These are phyloP conservation scores for Garrulus glandarius DNA, from an alignment of 2,797 vertebrate species.

Conservation along the genomic window DNA sequence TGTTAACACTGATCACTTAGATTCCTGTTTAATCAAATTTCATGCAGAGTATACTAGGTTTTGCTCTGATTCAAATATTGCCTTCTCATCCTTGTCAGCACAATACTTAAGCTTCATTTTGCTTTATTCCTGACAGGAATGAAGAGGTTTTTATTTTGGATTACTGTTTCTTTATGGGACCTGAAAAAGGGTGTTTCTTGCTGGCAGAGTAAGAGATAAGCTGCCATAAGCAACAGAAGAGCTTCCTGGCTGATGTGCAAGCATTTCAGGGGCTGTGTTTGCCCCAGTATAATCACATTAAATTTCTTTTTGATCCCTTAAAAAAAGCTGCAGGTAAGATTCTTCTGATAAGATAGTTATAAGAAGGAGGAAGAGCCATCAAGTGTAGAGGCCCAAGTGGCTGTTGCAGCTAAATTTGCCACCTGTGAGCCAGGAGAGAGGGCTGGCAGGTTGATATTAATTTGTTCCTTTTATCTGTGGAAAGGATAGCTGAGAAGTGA, in stretches of 20 bases:
- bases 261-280: not conserved
- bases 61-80: slow-evolving; percentile 44
- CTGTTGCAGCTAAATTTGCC: not conserved
- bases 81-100: slow-evolving; percentile 36
- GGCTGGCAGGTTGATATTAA: not conserved
- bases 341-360: not conserved
- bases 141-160: not conserved
- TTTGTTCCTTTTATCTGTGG: not conserved
- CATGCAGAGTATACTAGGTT: not conserved
- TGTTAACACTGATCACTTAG: slow-evolving; percentile 46
- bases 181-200: not conserved
- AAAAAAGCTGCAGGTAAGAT: not conserved
- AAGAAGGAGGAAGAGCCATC: not conserved
- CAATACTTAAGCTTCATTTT: slow-evolving; percentile 16
- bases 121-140: slow-evolving; percentile 5
- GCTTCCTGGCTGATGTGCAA: not conserved
- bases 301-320: not conserved
- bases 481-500: not conserved
- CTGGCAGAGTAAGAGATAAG: not conserved
- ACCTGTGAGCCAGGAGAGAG: not conserved
- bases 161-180: not conserved
- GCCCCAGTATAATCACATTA: not conserved
- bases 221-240: not conserved
- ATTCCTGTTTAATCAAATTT: slow-evolving; percentile 56
- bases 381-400: not conserved